These are phyloP conservation scores for Bothrops jararaca DNA, from an alignment of 2,113 vertebrate genomes.

Conservation along the genomic window DNA sequence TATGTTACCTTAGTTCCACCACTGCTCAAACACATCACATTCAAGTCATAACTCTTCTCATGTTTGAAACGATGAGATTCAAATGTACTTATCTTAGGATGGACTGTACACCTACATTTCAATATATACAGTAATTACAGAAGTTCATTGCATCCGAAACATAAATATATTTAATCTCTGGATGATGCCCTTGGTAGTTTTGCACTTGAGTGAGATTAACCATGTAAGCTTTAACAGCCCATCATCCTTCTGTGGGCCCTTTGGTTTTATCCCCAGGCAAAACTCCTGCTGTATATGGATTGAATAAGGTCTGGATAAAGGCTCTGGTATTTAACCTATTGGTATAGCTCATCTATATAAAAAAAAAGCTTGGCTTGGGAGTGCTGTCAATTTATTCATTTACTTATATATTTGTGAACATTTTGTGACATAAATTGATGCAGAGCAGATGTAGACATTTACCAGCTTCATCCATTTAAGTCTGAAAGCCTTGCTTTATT, in stretches of 20 bases:
- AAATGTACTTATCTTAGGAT: neutral
- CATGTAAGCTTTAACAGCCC: neutral
- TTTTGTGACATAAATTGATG: slow-evolving; percentile 28
- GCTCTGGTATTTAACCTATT: slow-evolving; percentile 6
- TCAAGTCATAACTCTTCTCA: neutral
- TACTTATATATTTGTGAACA: slow-evolving; percentile 20
- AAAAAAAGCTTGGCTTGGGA: slow-evolving; percentile 5
- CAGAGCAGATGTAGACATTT: slow-evolving; percentile 11
- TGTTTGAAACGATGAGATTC: neutral
- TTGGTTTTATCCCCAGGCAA: slow-evolving; percentile 12
- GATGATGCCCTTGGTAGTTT: neutral
- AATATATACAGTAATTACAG: neutral
- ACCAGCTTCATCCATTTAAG: slow-evolving; percentile 18
- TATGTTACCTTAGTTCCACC: too few relatives aligned
- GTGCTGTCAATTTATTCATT: slow-evolving; percentile 26
- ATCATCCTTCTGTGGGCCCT: neutral
- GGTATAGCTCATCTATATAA: slow-evolving; percentile 9
- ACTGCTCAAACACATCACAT: neutral
- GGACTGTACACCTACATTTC: neutral
- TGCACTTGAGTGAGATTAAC: neutral
- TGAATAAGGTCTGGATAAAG: neutral
- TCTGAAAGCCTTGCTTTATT: slow-evolving; percentile 13
- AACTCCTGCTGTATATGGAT: slow-evolving; percentile 2
- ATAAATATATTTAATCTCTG: neutral
- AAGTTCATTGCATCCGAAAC: neutral